These are phyloP conservation scores for Ctenosaura bakeri DNA, from an alignment of 2,797 vertebrate species.

Conservation along the genomic window DNA sequence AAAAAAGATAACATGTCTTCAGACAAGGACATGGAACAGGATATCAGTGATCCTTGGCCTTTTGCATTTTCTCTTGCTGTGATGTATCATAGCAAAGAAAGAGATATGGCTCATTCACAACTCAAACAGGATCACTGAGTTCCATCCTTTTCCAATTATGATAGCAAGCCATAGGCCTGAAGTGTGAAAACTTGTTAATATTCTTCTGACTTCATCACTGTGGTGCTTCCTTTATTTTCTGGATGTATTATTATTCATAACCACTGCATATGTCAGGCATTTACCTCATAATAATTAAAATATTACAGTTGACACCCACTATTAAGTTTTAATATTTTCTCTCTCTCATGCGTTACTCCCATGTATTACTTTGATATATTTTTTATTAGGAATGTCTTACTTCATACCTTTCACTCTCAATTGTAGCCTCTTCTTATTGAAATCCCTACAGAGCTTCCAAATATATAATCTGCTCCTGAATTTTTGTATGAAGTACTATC, in stretches of 20 bases:
- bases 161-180: background rate
- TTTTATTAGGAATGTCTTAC: conserved; percentile 42
- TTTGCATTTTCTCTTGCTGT: background rate
- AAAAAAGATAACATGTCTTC: background rate
- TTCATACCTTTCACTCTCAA: conserved; percentile 31
- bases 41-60: background rate
- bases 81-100: background rate
- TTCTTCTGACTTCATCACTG: background rate
- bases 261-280: conserved; percentile 32
- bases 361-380: conserved; percentile 29
- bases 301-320: conserved; percentile 27
- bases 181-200: background rate
- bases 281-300: conserved; percentile 45
- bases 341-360: conserved; percentile 33
- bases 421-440: conserved; percentile 6
- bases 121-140: background rate
- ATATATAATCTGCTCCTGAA: background rate
- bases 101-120: background rate
- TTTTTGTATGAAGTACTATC: background rate
- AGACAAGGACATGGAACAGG: background rate
- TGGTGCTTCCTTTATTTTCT: conserved; percentile 29
- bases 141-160: background rate
- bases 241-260: conserved; percentile 19
- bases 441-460: conserved; percentile 7
- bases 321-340: conserved; percentile 44